Percentiles rank a stretch among this genome's conserved stretches.
Evolutionary conservation across 2,113 vertebrate genomes (phyloP).

Genomic region (Echinops telfairi): DNA sequence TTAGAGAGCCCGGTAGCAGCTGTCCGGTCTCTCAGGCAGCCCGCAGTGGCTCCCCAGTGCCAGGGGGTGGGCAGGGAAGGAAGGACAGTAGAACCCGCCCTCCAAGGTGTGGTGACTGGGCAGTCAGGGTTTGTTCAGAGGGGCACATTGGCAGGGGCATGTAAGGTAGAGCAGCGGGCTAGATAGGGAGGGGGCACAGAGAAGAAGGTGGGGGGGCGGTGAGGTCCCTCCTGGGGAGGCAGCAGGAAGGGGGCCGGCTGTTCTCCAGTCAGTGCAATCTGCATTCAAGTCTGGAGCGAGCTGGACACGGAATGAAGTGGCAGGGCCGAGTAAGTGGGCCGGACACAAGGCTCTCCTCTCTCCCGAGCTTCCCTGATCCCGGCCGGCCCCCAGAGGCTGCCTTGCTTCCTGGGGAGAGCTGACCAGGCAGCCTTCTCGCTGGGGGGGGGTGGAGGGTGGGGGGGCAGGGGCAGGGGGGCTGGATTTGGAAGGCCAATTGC

Average conservation of each 20-base stretch:
- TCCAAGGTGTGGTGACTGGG: background rate
- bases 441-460: no score
- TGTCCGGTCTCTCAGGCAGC: constrained; percentile 76
- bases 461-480: background rate
- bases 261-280: background rate
- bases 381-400: background rate
- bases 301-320: background rate
- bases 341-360: background rate
- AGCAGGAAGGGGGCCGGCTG: background rate
- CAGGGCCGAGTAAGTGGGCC: background rate
- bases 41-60: constrained; percentile 9
- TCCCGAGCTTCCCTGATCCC: background rate
- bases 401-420: background rate
- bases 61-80: background rate
- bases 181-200: background rate
- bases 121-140: background rate
- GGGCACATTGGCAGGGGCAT: background rate
- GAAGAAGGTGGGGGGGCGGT: background rate
- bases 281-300: background rate
- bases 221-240: background rate
- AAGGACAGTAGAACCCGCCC: background rate
- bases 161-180: background rate
- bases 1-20: constrained; percentile 80
- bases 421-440: background rate
- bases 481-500: background rate